phyloP scores from a whole-genome alignment of 2,888 invertebrate species.

The Nymphalis c-album region DNA sequence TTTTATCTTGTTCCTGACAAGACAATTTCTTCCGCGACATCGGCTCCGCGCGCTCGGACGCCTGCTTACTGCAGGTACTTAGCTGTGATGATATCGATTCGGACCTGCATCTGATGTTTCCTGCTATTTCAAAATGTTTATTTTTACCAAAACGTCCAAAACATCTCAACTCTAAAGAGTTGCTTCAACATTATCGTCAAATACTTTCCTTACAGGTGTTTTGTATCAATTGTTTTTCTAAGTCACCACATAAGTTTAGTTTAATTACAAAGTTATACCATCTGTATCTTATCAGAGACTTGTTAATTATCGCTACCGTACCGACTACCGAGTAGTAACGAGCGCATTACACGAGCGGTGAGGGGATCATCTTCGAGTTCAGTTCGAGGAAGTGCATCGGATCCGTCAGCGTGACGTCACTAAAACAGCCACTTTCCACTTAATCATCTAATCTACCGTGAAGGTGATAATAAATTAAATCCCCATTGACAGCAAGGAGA shows the following conservation, averaged over 20 bases:
- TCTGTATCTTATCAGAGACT: neutral
- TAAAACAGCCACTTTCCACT: slow-evolving; percentile 29
- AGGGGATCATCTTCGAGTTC: neutral
- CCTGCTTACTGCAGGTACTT: slow-evolving; percentile 20
- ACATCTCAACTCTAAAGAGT: neutral
- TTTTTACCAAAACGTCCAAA: neutral
- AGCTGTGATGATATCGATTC: slow-evolving; percentile 3
- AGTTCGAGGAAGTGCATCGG: neutral
- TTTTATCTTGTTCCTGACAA: slow-evolving; percentile 14
- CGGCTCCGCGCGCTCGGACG: slow-evolving; percentile 19
- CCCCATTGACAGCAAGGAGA: slow-evolving; percentile 49
- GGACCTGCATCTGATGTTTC: slow-evolving; percentile 19
- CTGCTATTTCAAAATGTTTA: slow-evolving; percentile 7
- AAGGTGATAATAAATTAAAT: slow-evolving; percentile 40
- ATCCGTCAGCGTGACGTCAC: slow-evolving; percentile 17
- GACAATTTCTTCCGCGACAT: slow-evolving; percentile 22
- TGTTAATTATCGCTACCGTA: neutral
- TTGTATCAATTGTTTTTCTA: neutral
- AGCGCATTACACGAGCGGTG: neutral
- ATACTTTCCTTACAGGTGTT: no score
- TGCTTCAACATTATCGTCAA: neutral
- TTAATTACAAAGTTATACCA: slow-evolving; percentile 1
- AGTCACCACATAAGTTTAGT: neutral
- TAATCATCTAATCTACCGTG: slow-evolving; percentile 29
- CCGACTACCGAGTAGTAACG: neutral